phyloP scores from a whole-genome alignment of 2,113 vertebrate species.

The Nibea coibor region DNA sequence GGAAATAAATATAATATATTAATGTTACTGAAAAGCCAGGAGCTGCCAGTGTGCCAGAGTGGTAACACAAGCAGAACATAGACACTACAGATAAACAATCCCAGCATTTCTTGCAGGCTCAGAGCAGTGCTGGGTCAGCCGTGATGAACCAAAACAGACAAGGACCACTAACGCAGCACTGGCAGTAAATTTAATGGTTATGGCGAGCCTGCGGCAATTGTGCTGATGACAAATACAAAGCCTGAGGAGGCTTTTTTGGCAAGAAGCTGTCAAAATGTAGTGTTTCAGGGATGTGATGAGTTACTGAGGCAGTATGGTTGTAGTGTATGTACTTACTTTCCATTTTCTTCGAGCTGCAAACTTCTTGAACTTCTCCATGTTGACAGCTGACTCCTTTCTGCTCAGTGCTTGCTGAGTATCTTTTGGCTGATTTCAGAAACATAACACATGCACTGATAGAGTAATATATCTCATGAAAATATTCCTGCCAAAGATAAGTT shows the following conservation, averaged over 20 bases:
- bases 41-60: neutral
- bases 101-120: neutral
- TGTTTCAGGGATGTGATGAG: neutral
- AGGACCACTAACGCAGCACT: neutral
- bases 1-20: conserved; percentile 11
- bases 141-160: conserved; percentile 41
- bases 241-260: neutral
- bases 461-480: neutral
- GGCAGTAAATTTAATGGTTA: neutral
- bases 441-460: neutral
- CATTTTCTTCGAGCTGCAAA: conserved; percentile 97
- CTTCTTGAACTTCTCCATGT: conserved; percentile 99
- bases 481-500: neutral
- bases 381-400: conserved; percentile 97
- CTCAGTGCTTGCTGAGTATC: conserved; percentile 96
- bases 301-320: neutral
- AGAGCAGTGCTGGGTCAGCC: conserved; percentile 6
- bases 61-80: neutral
- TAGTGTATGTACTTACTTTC: conserved; percentile 88
- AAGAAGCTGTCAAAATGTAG: neutral
- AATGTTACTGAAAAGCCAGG: conserved; percentile 1
- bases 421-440: conserved; percentile 87
- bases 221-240: neutral
- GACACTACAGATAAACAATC: conserved; percentile 10
- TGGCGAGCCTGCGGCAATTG: neutral